A percentile compares a stretch with the other conserved stretches of the same genome.
These are phyloP conservation scores for Lasioglossum pauxillum DNA, from an alignment of 2,888 invertebrate genomes.

Conservation along the genomic window DNA sequence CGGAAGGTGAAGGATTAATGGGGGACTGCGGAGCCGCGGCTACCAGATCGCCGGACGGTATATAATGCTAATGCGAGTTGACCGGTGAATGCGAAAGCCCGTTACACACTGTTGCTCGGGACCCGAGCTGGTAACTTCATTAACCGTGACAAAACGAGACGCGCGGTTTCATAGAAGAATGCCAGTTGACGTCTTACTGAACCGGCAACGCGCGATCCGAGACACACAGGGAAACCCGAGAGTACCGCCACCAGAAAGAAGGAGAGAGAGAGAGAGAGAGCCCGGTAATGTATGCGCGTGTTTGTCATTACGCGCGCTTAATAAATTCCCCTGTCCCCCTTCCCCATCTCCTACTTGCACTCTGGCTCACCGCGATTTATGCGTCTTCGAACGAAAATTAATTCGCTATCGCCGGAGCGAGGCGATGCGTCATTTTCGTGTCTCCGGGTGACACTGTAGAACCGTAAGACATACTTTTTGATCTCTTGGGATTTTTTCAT, in stretches of 20 bases:
- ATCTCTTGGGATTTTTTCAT: not conserved
- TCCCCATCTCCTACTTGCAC: not conserved
- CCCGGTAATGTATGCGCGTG: conserved; percentile 48
- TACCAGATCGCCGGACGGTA: conserved; percentile 70
- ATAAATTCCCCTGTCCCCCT: conserved; percentile 42
- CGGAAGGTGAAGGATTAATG: conserved; percentile 70
- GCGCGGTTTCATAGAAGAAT: conserved; percentile 69
- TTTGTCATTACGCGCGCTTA: conserved; percentile 55
- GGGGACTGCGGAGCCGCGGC: conserved; percentile 57
- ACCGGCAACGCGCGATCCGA: conserved; percentile 29
- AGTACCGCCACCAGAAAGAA: conserved; percentile 14
- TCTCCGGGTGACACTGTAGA: not conserved
- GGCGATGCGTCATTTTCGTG: conserved; percentile 32
- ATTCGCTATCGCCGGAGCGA: conserved; percentile 27
- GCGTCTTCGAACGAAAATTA: conserved; percentile 39
- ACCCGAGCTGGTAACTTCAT: conserved; percentile 65
- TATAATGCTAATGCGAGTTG: conserved; percentile 73
- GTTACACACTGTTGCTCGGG: conserved; percentile 65
- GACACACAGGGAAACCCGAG: conserved; percentile 41
- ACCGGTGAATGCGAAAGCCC: conserved; percentile 70
- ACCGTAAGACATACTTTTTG: not conserved
- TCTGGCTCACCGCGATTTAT: conserved; percentile 43
- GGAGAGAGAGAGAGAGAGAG: no score
- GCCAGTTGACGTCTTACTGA: conserved; percentile 67
- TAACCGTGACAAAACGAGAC: conserved; percentile 70